A percentile compares a stretch with the other conserved stretches of the same genome.
Conservation (phyloP, 2,888 invertebrate genomes). For the Pantelozetes paolii region DNA sequence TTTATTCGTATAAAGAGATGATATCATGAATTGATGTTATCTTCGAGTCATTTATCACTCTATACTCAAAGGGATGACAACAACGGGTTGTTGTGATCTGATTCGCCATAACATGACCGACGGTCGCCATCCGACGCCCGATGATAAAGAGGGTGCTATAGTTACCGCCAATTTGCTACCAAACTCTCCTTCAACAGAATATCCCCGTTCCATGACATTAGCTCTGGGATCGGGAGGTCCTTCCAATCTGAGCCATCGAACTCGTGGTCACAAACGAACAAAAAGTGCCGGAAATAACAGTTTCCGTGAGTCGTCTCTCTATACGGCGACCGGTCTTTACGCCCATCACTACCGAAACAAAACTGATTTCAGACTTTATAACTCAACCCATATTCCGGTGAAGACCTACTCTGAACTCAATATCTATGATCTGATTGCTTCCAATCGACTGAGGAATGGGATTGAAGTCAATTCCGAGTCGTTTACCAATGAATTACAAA, state of each 20-base stretch:
- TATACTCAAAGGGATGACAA: neutral
- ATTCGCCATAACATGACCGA: slow-evolving; percentile 3
- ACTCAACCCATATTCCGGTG: slow-evolving; percentile 11
- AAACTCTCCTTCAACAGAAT: slow-evolving; percentile 2
- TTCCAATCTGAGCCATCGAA: slow-evolving; percentile 4
- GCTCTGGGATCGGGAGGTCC: neutral
- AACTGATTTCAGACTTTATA: slow-evolving; percentile 14
- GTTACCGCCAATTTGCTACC: neutral
- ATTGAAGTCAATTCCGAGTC: neutral
- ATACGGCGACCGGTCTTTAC: slow-evolving; percentile 47
- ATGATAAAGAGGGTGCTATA: neutral
- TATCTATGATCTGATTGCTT: slow-evolving; percentile 21
- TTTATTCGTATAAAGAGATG: neutral
- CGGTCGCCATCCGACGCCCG: neutral
- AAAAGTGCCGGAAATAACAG: slow-evolving; percentile 48
- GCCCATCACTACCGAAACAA: slow-evolving; percentile 44
- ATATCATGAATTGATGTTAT: neutral
- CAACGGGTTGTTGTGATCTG: slow-evolving; percentile 26
- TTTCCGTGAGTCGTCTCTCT: slow-evolving; percentile 46
- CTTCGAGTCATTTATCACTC: neutral
- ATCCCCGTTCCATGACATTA: neutral
- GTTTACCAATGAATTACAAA: neutral
- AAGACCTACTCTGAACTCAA: slow-evolving; percentile 15
- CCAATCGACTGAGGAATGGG: neutral
- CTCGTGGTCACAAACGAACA: slow-evolving; percentile 46